A percentile compares a stretch with the other conserved stretches of the same genome.
Evolutionary conservation across 2,888 invertebrate genomes (phyloP).

Genomic region (Macrophya annulata): DNA sequence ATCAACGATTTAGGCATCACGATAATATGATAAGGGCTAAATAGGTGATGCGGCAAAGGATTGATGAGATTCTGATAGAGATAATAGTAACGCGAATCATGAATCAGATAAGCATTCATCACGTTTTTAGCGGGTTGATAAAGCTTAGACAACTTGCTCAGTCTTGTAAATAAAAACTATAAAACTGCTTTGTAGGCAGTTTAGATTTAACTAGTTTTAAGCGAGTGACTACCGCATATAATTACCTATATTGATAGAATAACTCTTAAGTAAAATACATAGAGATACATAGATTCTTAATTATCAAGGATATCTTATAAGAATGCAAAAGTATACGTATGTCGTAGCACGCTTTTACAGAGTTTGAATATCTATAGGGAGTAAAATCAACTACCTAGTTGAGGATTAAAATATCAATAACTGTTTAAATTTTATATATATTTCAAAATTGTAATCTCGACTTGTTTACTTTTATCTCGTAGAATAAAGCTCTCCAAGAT

Average conservation of each 20-base stretch:
- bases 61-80: conserved; percentile 14
- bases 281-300: conserved; percentile 28
- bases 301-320: background rate
- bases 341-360: conserved; percentile 23
- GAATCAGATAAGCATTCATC: background rate
- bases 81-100: background rate
- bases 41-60: background rate
- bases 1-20: conserved; percentile 8
- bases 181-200: conserved; percentile 57
- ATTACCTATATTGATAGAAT: conserved; percentile 47
- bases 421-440: background rate
- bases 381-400: background rate
- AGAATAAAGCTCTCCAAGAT: background rate
- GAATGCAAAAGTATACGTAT: conserved; percentile 22
- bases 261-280: background rate
- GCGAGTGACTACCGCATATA: conserved; percentile 61
- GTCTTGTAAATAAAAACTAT: conserved; percentile 54
- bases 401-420: background rate
- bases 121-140: conserved; percentile 32
- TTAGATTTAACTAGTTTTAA: conserved; percentile 63
- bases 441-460: conserved; percentile 19
- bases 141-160: conserved; percentile 49
- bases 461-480: background rate
- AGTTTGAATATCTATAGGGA: background rate
- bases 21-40: background rate